Percentiles rank a stretch among this genome's conserved stretches.
These are phyloP conservation scores for Rhinella marina DNA, from an alignment of 2,797 vertebrate genomes.

Conservation along the genomic window DNA sequence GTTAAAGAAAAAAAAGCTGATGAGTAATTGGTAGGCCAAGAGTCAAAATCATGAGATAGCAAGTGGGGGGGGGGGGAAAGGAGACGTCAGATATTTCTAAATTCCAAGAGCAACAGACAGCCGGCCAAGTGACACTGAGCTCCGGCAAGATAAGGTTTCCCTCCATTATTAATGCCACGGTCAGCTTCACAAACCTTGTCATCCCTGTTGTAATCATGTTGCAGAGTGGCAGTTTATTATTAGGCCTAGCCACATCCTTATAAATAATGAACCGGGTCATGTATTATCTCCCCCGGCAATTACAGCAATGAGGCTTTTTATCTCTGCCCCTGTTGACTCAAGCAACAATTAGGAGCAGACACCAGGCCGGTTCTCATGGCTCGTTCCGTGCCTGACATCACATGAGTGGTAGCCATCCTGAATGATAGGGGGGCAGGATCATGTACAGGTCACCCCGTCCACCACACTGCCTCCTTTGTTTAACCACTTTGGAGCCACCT, in stretches of 20 bases:
- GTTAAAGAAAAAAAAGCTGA: no score
- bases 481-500: not conserved
- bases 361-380: conserved; percentile 23
- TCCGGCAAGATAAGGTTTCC: conserved; percentile 71
- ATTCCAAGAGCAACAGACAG: conserved; percentile 54
- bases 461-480: not conserved
- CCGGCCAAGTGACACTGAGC: conserved; percentile 60
- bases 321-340: conserved; percentile 64
- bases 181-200: conserved; percentile 63
- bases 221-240: conserved; percentile 67
- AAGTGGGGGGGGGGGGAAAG: conserved; percentile 29
- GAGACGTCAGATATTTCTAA: conserved; percentile 34
- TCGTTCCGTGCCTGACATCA: conserved; percentile 4
- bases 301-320: conserved; percentile 65
- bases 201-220: conserved; percentile 78
- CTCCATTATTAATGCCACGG: conserved; percentile 82
- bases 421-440: conserved; percentile 20
- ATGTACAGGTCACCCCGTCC: conserved; percentile 16
- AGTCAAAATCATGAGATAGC: conserved; percentile 4
- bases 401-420: conserved; percentile 21
- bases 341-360: conserved; percentile 58
- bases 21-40: not conserved
- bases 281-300: conserved; percentile 70
- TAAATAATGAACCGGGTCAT: conserved; percentile 71
- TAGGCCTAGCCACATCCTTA: conserved; percentile 69